Evolutionary conservation across 2,113 vertebrate species (phyloP).

Genomic region (Rhabdornis inornatus): DNA sequence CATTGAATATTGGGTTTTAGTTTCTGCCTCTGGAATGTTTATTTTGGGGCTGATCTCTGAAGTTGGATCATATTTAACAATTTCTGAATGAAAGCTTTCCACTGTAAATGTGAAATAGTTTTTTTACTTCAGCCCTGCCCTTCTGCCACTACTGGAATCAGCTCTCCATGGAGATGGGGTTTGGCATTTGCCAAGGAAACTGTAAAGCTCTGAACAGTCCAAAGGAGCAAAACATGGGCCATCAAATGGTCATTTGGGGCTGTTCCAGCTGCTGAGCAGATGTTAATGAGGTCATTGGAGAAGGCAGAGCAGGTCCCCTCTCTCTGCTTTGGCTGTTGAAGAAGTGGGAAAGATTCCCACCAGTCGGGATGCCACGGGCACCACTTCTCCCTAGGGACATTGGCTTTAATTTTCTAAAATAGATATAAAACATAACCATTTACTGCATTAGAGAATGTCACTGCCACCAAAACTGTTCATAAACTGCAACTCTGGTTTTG

Average conservation of each 20-base stretch:
- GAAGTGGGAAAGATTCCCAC: no score
- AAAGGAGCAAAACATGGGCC: rapidly evolving
- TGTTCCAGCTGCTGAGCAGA: background rate
- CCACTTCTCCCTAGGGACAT: rapidly evolving
- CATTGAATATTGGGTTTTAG: background rate
- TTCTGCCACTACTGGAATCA: background rate
- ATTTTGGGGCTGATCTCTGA: background rate
- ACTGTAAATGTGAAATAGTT: background rate
- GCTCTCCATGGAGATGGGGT: background rate
- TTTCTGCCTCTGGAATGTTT: background rate
- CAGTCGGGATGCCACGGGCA: background rate
- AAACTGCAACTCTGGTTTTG: background rate
- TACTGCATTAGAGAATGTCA: background rate
- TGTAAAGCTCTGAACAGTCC: background rate
- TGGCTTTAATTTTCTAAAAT: background rate
- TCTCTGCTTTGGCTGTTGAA: background rate
- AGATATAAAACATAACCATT: background rate
- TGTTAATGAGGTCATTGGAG: rapidly evolving
- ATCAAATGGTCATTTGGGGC: background rate
- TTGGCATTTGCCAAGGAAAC: background rate
- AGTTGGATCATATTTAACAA: background rate
- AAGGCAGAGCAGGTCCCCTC: background rate
- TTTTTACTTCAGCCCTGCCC: background rate
- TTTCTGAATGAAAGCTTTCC: background rate
- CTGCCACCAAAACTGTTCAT: background rate